Evolutionary conservation across 2,113 vertebrate genomes (phyloP), one percentile per base, ranked within the genome.

Genomic region (Natator depressus): DNA sequence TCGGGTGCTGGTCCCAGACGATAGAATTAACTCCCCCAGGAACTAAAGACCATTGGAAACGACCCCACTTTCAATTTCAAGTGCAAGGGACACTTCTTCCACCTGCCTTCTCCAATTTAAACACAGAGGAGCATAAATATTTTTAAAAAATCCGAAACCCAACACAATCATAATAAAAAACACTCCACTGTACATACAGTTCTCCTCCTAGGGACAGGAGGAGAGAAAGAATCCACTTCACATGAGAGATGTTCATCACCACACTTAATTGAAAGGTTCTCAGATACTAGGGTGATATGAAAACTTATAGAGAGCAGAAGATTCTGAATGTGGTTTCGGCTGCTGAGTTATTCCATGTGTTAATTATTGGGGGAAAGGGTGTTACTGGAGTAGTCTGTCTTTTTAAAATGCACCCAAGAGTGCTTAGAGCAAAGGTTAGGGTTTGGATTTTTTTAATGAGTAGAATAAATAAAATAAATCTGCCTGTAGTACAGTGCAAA

Each of bases 401-500:
- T 94, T 22, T 91, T 92, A 78, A 78, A 76, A 76, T 47, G 12
- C 46, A 25, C 75, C 42, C 79, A 80, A 10, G 5, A 27, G 25
- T 83, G 19, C 50, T 81, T 38, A 75, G 25, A 75, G 38, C 6
- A 78, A 72, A 72, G n/a, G 65, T 13, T 59, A 27, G 80, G 29
- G 82, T 29, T 29, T 84, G 42, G 42, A 42, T 6, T 93, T 38
- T 55, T 8, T 53, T 2, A 92, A 85, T 88, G 19, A 82, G 6
- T 31, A 95, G 89, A 93, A 80, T 78, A 89, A 94, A 80, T 91
- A 91, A 20, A 51, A 78, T 78, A 94, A 93, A 89, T 85, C 17
- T 79, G 75, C 19, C 83, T 75, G 90, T 78, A 83, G 92, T 29
- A 76, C 19, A 91, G 47, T 80, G 65, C 89, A 97, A 96, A 94